phyloP scores from a whole-genome alignment of 2,113 vertebrate species.

The Hassar affinis region DNA sequence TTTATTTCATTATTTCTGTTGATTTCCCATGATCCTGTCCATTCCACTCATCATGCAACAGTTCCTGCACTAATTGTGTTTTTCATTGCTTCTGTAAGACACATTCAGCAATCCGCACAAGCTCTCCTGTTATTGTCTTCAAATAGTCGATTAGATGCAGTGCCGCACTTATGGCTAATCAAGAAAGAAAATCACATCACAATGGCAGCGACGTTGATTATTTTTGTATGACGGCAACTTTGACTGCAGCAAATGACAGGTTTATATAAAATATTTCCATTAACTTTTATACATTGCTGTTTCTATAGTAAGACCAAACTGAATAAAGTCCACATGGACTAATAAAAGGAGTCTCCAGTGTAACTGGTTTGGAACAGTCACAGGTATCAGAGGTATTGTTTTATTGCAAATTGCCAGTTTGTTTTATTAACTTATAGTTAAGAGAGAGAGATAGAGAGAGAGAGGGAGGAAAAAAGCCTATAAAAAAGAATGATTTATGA shows the following conservation, averaged over 20 bases:
- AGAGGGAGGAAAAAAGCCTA: background rate
- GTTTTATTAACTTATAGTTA: background rate
- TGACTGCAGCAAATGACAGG: slow-evolving; percentile 44
- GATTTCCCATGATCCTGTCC: slow-evolving; percentile 32
- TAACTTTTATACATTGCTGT: background rate
- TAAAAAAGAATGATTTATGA: background rate
- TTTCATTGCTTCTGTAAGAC: slow-evolving; percentile 14
- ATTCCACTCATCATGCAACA: background rate
- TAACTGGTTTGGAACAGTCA: background rate
- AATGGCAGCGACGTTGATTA: background rate
- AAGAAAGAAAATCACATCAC: background rate
- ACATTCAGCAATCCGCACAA: background rate
- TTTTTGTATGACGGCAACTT: slow-evolving; percentile 71
- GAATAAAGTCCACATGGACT: background rate
- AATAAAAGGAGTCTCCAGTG: background rate
- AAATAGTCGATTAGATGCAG: background rate
- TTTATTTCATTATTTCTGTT: slow-evolving; percentile 26
- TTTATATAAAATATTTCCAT: background rate
- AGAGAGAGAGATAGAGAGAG: slow-evolving; percentile 2
- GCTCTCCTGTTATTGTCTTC: background rate
- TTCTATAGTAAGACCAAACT: background rate
- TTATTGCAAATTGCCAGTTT: too few relatives aligned
- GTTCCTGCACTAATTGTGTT: slow-evolving; percentile 20
- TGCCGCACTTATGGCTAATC: background rate
- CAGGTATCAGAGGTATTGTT: too few relatives aligned